These are phyloP conservation scores for Anthoscopus minutus DNA, from an alignment of 2,113 vertebrate species.

Conservation along the genomic window DNA sequence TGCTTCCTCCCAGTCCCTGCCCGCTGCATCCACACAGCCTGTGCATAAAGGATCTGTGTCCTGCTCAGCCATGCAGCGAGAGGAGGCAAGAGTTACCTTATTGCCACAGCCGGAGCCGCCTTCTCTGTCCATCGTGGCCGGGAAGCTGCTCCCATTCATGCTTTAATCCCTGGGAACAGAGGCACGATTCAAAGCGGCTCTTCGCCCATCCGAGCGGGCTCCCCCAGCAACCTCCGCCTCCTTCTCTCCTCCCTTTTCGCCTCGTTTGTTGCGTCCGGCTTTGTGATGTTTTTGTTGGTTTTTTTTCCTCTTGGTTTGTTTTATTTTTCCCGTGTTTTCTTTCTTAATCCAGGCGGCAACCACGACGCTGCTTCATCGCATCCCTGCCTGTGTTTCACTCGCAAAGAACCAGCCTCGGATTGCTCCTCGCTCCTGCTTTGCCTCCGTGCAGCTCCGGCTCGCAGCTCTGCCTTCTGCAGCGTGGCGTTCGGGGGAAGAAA, in stretches of 20 bases:
- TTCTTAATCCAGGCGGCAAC: slow-evolving; percentile 36
- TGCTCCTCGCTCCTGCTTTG: slow-evolving; percentile 10
- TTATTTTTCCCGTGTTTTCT: background rate
- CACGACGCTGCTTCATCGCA: background rate
- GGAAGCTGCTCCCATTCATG: slow-evolving; percentile 75
- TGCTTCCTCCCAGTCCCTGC: background rate
- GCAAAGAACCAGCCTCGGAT: background rate
- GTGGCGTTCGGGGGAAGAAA: slow-evolving; percentile 8
- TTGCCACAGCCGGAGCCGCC: slow-evolving; percentile 65
- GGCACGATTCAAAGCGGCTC: slow-evolving; percentile 40
- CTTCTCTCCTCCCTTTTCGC: slow-evolving; percentile 34
- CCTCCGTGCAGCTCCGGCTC: background rate
- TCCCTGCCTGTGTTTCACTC: background rate
- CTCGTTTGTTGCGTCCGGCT: slow-evolving; percentile 19
- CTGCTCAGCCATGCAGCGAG: slow-evolving; percentile 40
- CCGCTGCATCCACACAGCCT: background rate
- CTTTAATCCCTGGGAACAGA: slow-evolving; percentile 64
- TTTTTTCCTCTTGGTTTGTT: no score
- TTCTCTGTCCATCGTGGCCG: slow-evolving; percentile 76
- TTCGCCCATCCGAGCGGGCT: background rate
- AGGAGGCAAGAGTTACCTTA: slow-evolving; percentile 78
- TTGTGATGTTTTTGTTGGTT: background rate
- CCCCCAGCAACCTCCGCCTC: slow-evolving; percentile 25
- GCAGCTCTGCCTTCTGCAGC: slow-evolving; percentile 37
- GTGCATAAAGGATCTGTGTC: slow-evolving; percentile 47